Conservation (phyloP, 1,140 invertebrate genomes). For the Amphibalanus amphitrite region DNA sequence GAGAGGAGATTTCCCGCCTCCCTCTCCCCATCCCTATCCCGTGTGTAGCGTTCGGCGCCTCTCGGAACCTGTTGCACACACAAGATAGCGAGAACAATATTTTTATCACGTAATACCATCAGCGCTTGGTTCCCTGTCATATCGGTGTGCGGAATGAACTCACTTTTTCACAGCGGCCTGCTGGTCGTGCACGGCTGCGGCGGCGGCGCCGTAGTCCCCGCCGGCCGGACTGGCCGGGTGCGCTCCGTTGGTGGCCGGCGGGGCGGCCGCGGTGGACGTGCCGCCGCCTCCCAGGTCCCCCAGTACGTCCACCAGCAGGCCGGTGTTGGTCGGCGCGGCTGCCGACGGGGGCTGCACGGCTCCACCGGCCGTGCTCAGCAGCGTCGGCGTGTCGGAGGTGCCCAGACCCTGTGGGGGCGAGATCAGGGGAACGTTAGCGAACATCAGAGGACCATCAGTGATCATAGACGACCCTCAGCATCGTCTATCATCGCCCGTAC, state of each 20-base stretch:
- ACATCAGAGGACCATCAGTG: no score
- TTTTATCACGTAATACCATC: no score
- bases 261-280: conserved; percentile 12
- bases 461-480: no score
- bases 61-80: no score
- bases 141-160: no score
- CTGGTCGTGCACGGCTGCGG: background rate
- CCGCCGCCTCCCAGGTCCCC: conserved; percentile 52
- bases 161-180: conserved; percentile 23
- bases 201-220: conserved; percentile 18
- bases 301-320: conserved; percentile 72
- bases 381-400: background rate
- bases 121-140: no score
- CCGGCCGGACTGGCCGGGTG: conserved; percentile 36
- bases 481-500: no score
- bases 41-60: no score
- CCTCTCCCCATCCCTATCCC: no score
- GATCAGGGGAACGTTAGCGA: no score
- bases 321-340: conserved; percentile 18
- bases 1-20: no score
- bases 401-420: background rate
- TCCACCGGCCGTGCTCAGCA: background rate
- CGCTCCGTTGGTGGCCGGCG: conserved; percentile 15
- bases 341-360: background rate
- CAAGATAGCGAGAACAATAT: no score